Evolutionary conservation across 2,888 invertebrate species (phyloP).

Genomic region (Stenurella melanura): DNA sequence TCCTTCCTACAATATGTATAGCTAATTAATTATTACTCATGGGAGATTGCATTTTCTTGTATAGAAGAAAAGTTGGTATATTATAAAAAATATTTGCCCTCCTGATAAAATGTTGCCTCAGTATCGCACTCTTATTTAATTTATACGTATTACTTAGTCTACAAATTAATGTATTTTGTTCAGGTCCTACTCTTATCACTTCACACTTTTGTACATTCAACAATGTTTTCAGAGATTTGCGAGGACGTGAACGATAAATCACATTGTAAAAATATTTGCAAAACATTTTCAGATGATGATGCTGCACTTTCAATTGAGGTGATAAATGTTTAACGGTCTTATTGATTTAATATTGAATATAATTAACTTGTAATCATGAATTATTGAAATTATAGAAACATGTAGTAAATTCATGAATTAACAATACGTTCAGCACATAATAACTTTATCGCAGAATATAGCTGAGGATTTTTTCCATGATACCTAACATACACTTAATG

Average conservation of each 20-base stretch:
- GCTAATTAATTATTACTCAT: not conserved
- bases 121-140: too few relatives aligned
- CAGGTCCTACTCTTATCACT: not conserved
- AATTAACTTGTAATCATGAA: slow-evolving; percentile 3
- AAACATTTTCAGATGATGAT: slow-evolving; percentile 24
- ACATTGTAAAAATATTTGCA: slow-evolving; percentile 31
- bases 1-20: not conserved
- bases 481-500: too few relatives aligned
- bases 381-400: not conserved
- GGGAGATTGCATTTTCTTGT: not conserved
- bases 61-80: not conserved
- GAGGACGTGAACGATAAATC: slow-evolving; percentile 24
- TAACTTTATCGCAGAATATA: too few relatives aligned
- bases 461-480: too few relatives aligned
- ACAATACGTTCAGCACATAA: too few relatives aligned
- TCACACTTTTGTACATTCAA: slow-evolving; percentile 1
- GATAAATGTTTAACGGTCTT: slow-evolving; percentile 28
- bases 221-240: slow-evolving; percentile 26
- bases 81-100: not conserved
- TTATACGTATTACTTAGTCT: too few relatives aligned
- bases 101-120: too few relatives aligned
- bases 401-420: not conserved
- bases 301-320: slow-evolving; percentile 18
- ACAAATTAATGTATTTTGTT: not conserved
- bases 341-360: slow-evolving; percentile 13